A percentile compares a stretch with the other conserved stretches of the same genome.
These are phyloP conservation scores for Dermochelys coriacea DNA, from an alignment of 2,797 vertebrate genomes.

Conservation along the genomic window DNA sequence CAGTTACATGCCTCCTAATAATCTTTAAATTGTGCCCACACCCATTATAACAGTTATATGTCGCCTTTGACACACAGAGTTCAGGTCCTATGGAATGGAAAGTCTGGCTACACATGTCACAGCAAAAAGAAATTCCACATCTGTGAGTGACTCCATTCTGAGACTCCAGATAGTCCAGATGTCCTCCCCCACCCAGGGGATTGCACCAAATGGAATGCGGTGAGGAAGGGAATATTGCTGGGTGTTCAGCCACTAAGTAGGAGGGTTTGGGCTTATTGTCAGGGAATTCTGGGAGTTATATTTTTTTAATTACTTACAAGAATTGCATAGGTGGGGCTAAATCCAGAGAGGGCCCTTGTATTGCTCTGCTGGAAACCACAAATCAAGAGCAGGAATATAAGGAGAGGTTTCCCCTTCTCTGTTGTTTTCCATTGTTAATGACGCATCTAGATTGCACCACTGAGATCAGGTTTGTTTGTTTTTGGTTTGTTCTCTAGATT, in stretches of 20 bases:
- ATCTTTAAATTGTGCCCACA: too few species aligned
- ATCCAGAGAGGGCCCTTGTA: neutral
- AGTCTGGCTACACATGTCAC: neutral
- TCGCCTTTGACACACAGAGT: too few species aligned
- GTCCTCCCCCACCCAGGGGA: neutral
- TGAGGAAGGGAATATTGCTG: neutral
- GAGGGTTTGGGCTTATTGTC: neutral
- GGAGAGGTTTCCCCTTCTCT: accelerated
- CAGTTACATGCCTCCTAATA: too few species aligned
- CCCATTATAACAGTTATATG: too few species aligned
- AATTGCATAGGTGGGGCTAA: neutral
- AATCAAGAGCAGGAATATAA: neutral
- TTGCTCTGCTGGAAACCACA: neutral
- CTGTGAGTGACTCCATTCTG: neutral
- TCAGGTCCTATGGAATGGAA: neutral
- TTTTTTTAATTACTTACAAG: neutral
- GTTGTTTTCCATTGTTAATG: accelerated
- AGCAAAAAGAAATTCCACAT: neutral
- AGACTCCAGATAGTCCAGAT: neutral
- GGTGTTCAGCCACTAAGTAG: neutral
- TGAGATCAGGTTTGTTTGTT: neutral
- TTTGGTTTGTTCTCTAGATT: neutral
- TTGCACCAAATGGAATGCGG: neutral
- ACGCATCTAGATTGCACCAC: neutral
- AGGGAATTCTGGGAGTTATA: neutral